Evolutionary conservation across 2,797 vertebrate species (phyloP), one percentile per base, ranked within the genome.

Genomic region (Syngnathus acus): DNA sequence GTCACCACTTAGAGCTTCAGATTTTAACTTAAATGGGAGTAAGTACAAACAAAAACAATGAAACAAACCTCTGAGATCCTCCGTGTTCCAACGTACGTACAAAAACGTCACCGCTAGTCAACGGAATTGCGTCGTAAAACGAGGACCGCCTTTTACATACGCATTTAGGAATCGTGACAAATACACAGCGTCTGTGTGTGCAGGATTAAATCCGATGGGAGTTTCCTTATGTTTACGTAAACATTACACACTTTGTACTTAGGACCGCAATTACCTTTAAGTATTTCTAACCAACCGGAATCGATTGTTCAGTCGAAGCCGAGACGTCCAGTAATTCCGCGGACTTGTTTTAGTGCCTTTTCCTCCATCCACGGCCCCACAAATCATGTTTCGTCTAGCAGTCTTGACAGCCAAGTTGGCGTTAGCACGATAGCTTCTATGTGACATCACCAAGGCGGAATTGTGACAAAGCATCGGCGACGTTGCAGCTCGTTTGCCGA

Each of bases 391-490:
- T 16, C 2, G 40, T 17, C 23, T 13, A 23, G 59, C 39, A 6
- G 21, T 43, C 60, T 62, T 45, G 60, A 45, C 60, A 62, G 60
- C 6, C n/a, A 45, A 62, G 21, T 62, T 26, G 60, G 42, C 21
- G 21, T 62, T 62, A 16, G 40, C 59, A 6, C 39, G n/a, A 21
- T 42, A 21, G 39, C 39, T 42, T 19, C 59, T 61, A 42, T n/a
- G 9, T 61, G 59, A 61, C 59, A 61, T 40, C 58, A 60, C 16
- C 58, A 32, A 60, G 38, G 59, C 21, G 32, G 2, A 40, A 21
- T n/a, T 42, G 39, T 40, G 19, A 42, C 39, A 42, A 60, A 61
- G 38, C 19, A 10, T 1, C 39, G 11, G 2, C 10, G 9, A n/a
- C 59, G n/a, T 42, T 17, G 11, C 38, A 40, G 17, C 37, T 17